Base-by-base conservation (phyloP, 2,797 vertebrate genomes). In the Gadopsis marmoratus region DNA sequence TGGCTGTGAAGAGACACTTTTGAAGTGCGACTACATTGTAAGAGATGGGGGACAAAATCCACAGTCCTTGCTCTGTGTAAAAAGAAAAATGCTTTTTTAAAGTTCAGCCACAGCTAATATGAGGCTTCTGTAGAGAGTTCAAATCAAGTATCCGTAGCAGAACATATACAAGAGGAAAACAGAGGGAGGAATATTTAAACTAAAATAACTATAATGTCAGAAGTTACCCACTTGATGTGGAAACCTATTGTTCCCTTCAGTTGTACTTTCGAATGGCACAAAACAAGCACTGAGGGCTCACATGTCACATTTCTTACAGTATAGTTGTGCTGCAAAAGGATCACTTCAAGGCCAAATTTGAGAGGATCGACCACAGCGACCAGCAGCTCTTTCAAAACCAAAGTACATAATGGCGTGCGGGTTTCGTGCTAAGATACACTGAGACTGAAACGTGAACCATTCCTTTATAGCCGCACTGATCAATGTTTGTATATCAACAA, bases 311-410 rank as follows among this genome's bases (percentile, higher is more conserved):
- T 67, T 51, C 37, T 21, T 26, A 4, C 31, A 33, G 8, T 5
- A 26, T n/a, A 16, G 29, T n/a, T 45, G n/a, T 26, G 31, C 55
- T 23, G 17, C 8, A 0, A 31, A 43, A 62, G 19, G 43, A 47
- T 54, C 21, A 4, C 26, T 19, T 78, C 43, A 67, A 67, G 69
- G 70, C 26, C 61, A 13, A 26, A 6, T 11, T 6, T 5, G 47
- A 71, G 48, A 31, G n/a, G n/a, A 67, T 23, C 23, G 39, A 73
- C 14, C 26, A 16, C 55, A n/a, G 19, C 1, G 5, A 26, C 26
- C 47, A 14, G 51, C 59, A 23, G 47, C 68, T 71, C 56, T 45
- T 59, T 55, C 10, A 19, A 21, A 76, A 65, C 51, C 14, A 58
- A 60, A 62, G 39, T 3, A 19, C 23, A 35, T 6, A 12, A 17